These are phyloP conservation scores for Heteronetta atricapilla DNA, from an alignment of 2,113 vertebrate species.

Conservation along the genomic window DNA sequence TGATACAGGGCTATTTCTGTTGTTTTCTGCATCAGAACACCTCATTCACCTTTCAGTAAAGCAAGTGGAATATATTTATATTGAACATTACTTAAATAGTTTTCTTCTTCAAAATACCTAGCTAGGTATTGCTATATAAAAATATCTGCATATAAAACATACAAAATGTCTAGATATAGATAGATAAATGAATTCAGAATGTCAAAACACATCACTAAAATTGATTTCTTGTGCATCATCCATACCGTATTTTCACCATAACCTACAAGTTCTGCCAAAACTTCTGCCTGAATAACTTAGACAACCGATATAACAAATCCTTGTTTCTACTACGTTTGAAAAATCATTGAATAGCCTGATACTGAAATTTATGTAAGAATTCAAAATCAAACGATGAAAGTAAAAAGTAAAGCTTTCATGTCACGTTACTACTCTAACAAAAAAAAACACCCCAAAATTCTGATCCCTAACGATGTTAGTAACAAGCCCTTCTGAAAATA, in stretches of 20 bases:
- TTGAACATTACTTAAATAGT: neutral
- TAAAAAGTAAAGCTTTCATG: neutral
- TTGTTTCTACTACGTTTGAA: neutral
- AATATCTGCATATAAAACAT: too few species aligned
- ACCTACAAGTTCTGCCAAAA: neutral
- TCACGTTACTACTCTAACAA: fast-evolving
- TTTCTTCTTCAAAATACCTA: neutral
- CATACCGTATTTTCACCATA: neutral
- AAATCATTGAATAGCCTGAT: neutral
- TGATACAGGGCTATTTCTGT: neutral
- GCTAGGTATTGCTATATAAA: too few species aligned
- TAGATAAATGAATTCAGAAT: neutral
- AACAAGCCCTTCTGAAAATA: neutral
- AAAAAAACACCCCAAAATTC: neutral
- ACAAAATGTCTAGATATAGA: too few species aligned
- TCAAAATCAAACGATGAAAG: neutral
- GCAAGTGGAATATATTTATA: neutral
- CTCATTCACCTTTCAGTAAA: neutral
- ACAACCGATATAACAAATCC: neutral
- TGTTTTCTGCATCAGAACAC: neutral
- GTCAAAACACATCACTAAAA: neutral
- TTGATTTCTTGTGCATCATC: neutral
- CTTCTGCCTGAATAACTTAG: neutral
- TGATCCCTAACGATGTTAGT: neutral
- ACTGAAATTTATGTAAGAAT: neutral